phyloP scores from a whole-genome alignment of 1,140 invertebrate genomes.

The Panulirus ornatus region DNA sequence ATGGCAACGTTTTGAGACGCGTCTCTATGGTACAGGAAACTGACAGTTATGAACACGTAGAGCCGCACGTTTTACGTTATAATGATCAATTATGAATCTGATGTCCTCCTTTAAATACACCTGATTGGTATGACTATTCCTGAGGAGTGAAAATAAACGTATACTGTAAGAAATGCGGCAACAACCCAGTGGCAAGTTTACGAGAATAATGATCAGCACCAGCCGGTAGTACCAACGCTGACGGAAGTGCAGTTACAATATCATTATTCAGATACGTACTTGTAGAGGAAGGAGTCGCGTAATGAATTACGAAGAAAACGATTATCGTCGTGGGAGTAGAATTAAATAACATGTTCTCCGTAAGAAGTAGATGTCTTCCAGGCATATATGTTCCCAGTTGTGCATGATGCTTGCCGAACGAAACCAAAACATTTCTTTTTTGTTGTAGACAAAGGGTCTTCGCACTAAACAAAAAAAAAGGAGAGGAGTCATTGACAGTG shows the following conservation, averaged over 20 bases:
- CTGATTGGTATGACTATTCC: background rate
- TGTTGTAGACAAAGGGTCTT: too few relatives aligned
- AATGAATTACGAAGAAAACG: too few relatives aligned
- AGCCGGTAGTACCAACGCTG: background rate
- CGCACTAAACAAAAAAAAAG: too few relatives aligned
- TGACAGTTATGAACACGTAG: too few relatives aligned
- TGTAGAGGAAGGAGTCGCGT: background rate
- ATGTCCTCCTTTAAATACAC: too few relatives aligned
- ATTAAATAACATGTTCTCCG: background rate
- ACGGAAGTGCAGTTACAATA: background rate
- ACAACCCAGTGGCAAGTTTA: constrained; percentile 14
- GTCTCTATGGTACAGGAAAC: background rate
- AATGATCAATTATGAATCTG: too few relatives aligned
- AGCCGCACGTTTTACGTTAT: too few relatives aligned
- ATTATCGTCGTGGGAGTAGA: too few relatives aligned
- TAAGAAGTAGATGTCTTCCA: background rate
- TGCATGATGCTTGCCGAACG: background rate
- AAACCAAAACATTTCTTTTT: too few relatives aligned
- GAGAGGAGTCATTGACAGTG: too few relatives aligned
- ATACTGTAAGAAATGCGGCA: background rate
- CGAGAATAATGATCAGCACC: constrained; percentile 29
- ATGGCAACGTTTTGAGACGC: background rate
- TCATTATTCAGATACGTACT: background rate
- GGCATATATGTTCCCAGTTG: background rate
- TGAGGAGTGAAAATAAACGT: background rate